phyloP scores from a whole-genome alignment of 2,888 invertebrate species.

The Mimas tiliae region DNA sequence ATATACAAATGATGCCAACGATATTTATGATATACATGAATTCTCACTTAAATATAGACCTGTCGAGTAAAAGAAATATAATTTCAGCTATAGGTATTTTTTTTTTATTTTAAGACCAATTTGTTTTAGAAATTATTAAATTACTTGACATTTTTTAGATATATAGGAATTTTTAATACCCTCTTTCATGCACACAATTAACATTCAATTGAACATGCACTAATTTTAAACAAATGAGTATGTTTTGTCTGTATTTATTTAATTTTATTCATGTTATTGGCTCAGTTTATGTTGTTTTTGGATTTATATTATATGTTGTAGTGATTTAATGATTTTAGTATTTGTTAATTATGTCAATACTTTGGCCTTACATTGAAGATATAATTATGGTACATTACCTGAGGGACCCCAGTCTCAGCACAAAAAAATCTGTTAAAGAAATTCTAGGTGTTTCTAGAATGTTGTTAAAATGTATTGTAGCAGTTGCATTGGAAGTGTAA shows the following conservation, averaged over 20 bases:
- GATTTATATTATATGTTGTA: background rate
- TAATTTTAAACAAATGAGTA: background rate
- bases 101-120: background rate
- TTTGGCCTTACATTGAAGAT: conserved; percentile 13
- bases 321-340: background rate
- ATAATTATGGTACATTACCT: conserved; percentile 38
- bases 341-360: background rate
- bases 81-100: background rate
- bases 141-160: background rate
- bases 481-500: background rate
- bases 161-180: background rate
- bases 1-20: no score
- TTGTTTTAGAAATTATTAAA: background rate
- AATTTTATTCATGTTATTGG: background rate
- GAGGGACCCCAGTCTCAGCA: conserved; percentile 72
- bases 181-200: background rate
- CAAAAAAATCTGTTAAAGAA: conserved; percentile 47
- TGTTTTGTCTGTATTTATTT: background rate
- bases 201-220: background rate
- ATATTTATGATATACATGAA: background rate
- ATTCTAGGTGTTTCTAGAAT: conserved; percentile 37
- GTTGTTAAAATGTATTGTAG: conserved; percentile 8
- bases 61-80: background rate
- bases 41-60: conserved; percentile 5
- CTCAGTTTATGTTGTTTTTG: background rate